These are phyloP conservation scores for Rostratula benghalensis DNA, from an alignment of 2,113 vertebrate species.

Conservation along the genomic window DNA sequence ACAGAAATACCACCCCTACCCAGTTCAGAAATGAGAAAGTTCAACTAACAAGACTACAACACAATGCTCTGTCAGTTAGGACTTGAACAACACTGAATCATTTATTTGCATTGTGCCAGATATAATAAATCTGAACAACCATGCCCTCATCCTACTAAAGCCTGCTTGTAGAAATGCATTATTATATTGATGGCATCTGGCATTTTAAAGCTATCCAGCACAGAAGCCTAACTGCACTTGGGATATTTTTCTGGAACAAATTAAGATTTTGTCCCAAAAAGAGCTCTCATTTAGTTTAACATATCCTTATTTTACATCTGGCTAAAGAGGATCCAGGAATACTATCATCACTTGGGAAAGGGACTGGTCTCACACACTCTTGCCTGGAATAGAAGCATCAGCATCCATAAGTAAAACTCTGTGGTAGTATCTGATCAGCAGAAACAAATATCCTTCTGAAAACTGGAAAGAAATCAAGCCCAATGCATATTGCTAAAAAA, in stretches of 20 bases:
- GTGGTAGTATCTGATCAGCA: neutral
- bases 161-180: neutral
- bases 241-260: neutral
- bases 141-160: neutral
- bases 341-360: accelerated
- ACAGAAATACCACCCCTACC: neutral
- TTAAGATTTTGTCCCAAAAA: neutral
- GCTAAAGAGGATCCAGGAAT: neutral
- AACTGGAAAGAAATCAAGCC: neutral
- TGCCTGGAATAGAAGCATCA: neutral
- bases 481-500: accelerated
- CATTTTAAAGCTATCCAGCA: neutral
- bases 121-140: neutral
- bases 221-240: neutral
- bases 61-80: neutral
- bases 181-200: neutral
- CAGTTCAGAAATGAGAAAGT: neutral
- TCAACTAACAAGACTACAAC: neutral
- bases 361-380: accelerated
- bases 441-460: neutral
- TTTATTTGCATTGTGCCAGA: neutral
- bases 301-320: neutral
- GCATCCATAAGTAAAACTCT: accelerated
- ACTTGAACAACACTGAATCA: neutral
- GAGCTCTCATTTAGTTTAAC: neutral